These are phyloP conservation scores for Andrena camellia DNA, from an alignment of 2,888 invertebrate genomes.

Conservation along the genomic window DNA sequence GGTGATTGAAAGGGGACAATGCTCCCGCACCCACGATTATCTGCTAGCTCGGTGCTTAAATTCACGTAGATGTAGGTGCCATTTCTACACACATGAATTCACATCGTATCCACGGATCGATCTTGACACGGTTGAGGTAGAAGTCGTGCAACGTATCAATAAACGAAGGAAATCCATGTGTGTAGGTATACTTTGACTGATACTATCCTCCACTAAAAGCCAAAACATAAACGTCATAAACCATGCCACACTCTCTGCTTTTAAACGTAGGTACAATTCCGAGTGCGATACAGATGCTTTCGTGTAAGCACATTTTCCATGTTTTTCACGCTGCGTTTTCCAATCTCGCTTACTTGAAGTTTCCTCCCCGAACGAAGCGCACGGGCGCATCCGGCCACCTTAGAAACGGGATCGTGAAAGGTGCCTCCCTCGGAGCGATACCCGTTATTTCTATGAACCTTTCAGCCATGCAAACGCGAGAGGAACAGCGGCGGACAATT, in stretches of 20 bases:
- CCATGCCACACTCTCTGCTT: neutral
- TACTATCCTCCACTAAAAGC: neutral
- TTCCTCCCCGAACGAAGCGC: neutral
- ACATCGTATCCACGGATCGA: neutral
- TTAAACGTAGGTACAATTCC: neutral
- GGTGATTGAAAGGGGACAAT: constrained; percentile 11
- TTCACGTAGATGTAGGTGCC: neutral
- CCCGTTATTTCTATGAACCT: constrained; percentile 22
- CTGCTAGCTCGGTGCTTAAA: neutral
- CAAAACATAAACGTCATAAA: neutral
- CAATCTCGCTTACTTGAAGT: neutral
- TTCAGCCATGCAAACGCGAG: neutral
- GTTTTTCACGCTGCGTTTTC: neutral
- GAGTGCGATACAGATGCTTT: neutral
- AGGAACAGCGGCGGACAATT: neutral
- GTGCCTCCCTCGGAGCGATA: neutral
- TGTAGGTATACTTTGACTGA: too few species aligned
- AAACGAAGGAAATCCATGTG: too few species aligned
- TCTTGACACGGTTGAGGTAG: too few species aligned
- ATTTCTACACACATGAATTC: neutral
- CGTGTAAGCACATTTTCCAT: neutral
- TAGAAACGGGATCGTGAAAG: neutral
- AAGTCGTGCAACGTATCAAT: too few species aligned
- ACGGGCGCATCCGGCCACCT: neutral
- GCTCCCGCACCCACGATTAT: neutral